Percentiles rank a stretch among this genome's conserved stretches.
Conservation (phyloP, 2,797 vertebrate species). For the Malacoraja senta region DNA sequence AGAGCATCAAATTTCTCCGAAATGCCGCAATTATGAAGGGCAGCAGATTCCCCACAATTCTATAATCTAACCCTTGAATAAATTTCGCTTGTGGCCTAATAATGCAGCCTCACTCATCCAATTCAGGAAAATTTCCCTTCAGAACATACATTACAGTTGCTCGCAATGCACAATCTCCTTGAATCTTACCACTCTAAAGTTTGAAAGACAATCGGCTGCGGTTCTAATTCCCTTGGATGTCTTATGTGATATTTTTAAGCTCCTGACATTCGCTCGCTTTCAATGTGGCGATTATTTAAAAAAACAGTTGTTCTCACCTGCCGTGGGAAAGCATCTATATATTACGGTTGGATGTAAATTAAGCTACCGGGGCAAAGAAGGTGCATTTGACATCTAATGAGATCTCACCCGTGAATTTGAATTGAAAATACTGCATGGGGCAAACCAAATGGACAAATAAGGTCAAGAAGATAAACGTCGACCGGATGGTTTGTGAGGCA, state of each 20-base stretch:
- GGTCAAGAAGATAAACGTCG: constrained; percentile 30
- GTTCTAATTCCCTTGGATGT: background rate
- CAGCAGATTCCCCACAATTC: background rate
- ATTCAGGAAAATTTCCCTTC: background rate
- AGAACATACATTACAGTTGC: background rate
- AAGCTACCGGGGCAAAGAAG: background rate
- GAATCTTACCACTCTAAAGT: background rate
- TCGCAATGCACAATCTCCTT: background rate
- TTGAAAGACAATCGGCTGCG: background rate
- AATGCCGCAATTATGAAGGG: background rate
- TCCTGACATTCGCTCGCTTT: background rate
- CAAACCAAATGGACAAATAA: constrained; percentile 22
- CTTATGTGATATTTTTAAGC: background rate
- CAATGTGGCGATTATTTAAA: background rate
- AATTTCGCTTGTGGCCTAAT: background rate
- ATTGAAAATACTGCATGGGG: constrained; percentile 11
- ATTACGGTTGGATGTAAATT: background rate
- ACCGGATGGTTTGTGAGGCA: constrained; percentile 23
- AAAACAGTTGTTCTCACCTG: background rate
- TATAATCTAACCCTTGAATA: background rate
- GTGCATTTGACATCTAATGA: background rate
- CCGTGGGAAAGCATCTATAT: background rate
- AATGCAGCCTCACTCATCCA: background rate
- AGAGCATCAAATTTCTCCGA: too few relatives aligned
- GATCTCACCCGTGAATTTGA: constrained; percentile 11